Evolutionary conservation across 2,888 invertebrate species (phyloP).

Genomic region (Tenthredo scrophulariae): DNA sequence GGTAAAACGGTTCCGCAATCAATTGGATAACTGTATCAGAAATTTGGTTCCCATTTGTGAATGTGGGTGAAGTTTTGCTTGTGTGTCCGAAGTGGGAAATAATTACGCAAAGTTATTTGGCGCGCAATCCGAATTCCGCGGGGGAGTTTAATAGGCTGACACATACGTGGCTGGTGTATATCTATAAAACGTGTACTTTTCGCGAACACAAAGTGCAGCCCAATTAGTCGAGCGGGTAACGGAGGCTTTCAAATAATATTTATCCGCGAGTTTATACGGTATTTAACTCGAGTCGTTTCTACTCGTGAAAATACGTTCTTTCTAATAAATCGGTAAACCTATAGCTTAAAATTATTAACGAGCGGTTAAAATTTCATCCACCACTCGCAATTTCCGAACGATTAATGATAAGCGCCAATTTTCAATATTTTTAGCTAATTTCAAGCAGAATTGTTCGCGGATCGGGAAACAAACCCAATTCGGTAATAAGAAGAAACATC

Average conservation of each 20-base stretch:
- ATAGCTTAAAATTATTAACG: background rate
- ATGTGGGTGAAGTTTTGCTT: background rate
- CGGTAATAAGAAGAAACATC: background rate
- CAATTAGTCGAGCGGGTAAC: slow-evolving; percentile 23
- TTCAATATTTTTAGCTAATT: background rate
- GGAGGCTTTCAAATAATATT: slow-evolving; percentile 21
- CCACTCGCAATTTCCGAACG: background rate
- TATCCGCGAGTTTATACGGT: slow-evolving; percentile 7
- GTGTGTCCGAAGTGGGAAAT: slow-evolving; percentile 1
- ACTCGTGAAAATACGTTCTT: background rate
- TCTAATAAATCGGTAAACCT: background rate
- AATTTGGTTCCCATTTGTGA: background rate
- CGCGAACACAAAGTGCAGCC: slow-evolving; percentile 3
- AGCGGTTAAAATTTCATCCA: background rate
- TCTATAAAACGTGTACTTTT: slow-evolving; percentile 13
- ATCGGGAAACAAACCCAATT: slow-evolving; percentile 1
- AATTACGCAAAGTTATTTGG: slow-evolving; percentile 39
- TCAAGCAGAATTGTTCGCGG: background rate
- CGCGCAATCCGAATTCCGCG: slow-evolving; percentile 22
- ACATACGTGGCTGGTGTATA: background rate
- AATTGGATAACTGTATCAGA: background rate
- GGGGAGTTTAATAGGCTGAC: slow-evolving; percentile 24
- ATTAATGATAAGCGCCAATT: background rate
- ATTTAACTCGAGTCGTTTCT: background rate
- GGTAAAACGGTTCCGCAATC: background rate